These are phyloP conservation scores for Oryctes rhinoceros DNA, from an alignment of 1,140 invertebrate species.

Conservation along the genomic window DNA sequence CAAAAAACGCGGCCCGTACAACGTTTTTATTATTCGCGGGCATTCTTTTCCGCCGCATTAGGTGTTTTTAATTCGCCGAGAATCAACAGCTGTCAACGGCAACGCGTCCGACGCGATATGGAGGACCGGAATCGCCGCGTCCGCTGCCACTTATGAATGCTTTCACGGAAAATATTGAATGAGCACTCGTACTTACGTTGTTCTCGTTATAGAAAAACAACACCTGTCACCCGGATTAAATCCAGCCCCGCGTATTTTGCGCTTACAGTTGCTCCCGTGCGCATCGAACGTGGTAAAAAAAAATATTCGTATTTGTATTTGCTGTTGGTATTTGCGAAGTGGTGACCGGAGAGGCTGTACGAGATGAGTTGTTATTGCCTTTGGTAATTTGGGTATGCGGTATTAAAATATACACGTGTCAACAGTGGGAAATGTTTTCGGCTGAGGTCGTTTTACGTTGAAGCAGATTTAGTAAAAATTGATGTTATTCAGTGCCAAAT, in stretches of 20 bases:
- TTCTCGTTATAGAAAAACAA: not conserved
- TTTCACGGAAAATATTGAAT: conserved; percentile 19
- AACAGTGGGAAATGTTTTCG: too few relatives aligned
- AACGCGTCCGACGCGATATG: not conserved
- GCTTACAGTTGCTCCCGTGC: not conserved
- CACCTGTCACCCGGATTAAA: conserved; percentile 8
- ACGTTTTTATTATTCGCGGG: too few relatives aligned
- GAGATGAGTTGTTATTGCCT: too few relatives aligned
- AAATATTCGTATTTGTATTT: not conserved
- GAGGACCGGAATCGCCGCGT: not conserved
- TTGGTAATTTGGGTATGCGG: too few relatives aligned
- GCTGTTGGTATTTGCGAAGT: not conserved
- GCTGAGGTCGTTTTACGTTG: too few relatives aligned
- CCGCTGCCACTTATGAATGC: not conserved
- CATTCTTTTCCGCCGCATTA: not conserved
- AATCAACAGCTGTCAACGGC: conserved; percentile 13
- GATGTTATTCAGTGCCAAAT: too few relatives aligned
- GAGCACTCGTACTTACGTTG: conserved; percentile 4
- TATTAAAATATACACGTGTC: too few relatives aligned
- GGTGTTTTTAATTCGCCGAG: conserved; percentile 3
- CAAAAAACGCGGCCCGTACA: too few relatives aligned
- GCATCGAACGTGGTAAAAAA: not conserved
- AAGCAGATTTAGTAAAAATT: too few relatives aligned
- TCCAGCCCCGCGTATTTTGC: not conserved
- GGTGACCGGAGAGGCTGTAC: too few relatives aligned